Conservation (phyloP, 2,888 invertebrate species). For the Coleophora flavipennella region DNA sequence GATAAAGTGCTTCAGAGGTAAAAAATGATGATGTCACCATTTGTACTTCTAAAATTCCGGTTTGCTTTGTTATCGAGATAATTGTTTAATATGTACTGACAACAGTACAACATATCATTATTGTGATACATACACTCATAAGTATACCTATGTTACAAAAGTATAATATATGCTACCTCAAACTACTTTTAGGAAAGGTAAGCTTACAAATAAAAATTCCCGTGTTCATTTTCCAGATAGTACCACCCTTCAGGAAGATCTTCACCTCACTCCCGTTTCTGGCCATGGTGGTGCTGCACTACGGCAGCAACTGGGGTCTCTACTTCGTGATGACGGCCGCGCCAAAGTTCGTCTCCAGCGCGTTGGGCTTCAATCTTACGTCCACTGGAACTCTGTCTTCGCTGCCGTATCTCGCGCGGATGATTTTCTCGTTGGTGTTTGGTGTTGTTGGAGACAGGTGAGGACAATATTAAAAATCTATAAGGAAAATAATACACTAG, state of each 20-base stretch:
- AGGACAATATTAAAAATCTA: neutral
- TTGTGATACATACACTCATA: too few species aligned
- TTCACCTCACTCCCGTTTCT: conserved; percentile 79
- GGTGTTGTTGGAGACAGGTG: conserved; percentile 78
- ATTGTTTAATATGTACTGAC: too few species aligned
- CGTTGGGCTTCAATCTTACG: conserved; percentile 79
- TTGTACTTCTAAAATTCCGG: too few species aligned
- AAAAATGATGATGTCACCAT: too few species aligned
- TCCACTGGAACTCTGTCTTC: conserved; percentile 80
- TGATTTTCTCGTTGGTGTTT: conserved; percentile 80
- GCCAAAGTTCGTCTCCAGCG: conserved; percentile 81
- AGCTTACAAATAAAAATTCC: too few species aligned
- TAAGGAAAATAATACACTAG: too few species aligned
- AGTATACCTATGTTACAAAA: too few species aligned
- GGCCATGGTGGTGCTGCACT: conserved; percentile 78
- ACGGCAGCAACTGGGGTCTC: conserved; percentile 83
- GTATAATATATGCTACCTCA: too few species aligned
- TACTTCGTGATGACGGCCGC: conserved; percentile 84
- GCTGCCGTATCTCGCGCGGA: conserved; percentile 79
- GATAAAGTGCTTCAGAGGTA: too few species aligned
- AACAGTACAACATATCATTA: too few species aligned
- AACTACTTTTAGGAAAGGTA: too few species aligned
- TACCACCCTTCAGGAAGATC: conserved; percentile 77
- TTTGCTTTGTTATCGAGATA: too few species aligned
- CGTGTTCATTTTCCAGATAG: conserved; percentile 51